Base-by-base conservation (phyloP, 2,113 vertebrate genomes). In the Rhinolophus sinicus region DNA sequence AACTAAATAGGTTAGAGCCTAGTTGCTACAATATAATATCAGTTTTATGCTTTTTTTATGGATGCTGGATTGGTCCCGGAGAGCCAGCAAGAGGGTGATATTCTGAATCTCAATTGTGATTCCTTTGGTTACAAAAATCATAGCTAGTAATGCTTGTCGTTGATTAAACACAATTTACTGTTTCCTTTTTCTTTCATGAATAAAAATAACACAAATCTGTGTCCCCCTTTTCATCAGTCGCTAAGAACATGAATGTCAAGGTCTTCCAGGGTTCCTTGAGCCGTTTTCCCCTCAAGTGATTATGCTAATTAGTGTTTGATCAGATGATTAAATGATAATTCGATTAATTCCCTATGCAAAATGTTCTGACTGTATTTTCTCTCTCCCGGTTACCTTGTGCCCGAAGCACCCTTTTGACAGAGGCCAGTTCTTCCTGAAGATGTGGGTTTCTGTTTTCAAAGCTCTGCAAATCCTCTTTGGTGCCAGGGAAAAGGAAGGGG, bases 281-380 rank as follows among this genome's bases (percentile, higher is more conserved):
- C 98, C 98, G 98, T 98, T 98, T 98, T 98, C 98, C 99, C 98
- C 98, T 99, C 98, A 98, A 99, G 99, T 99, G 98, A 99, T 99
- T 99, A 99, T 99, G 99, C 98, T 99, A 99, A 99, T 99, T 99
- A 98, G 98, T 99, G 98, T 99, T 99, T 99, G 99, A 99, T 99
- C 99, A 99, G 99, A 99, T 99, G 99, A 99, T 99, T 99, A 99
- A 99, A 99, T 99, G 99, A 99, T 99, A 99, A 99, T 99, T 99
- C 93, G 98, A 99, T 99, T 99, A 98, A 99, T 99, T 98, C 98
- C 97, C 98, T 98, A 98, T 97, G 98, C 98, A 99, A 99, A 99
- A 99, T 11, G 98, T 98, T 99, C 97, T 96, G 98, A 99, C 98
- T 99, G 98, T 97, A 98, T 99, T 99, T 90, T 98, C 98, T 98